A percentile compares a stretch with the other conserved stretches of the same genome.
Evolutionary conservation across 2,888 invertebrate species (phyloP).

Genomic region (Tenthredo distinguenda): DNA sequence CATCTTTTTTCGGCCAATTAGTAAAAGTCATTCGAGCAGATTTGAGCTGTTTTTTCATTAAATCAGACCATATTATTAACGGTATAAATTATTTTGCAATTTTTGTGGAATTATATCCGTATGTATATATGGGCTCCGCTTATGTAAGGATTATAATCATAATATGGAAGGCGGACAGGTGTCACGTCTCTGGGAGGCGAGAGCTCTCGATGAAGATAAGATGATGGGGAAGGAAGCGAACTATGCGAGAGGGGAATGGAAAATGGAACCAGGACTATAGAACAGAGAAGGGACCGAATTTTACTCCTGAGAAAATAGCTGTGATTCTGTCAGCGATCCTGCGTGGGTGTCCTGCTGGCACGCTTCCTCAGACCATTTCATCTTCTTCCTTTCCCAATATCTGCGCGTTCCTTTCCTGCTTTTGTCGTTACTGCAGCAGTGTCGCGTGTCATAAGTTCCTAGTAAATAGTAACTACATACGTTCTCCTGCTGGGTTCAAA

Average conservation of each 20-base stretch:
- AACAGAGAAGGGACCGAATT: not conserved
- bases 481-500: slow-evolving; percentile 6
- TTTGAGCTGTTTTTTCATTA: not conserved
- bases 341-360: slow-evolving; percentile 54
- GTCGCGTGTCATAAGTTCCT: slow-evolving; percentile 63
- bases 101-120: not conserved
- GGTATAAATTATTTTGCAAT: not conserved
- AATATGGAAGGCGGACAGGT: slow-evolving; percentile 30
- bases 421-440: slow-evolving; percentile 56
- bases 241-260: not conserved
- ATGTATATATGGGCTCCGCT: not conserved
- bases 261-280: not conserved
- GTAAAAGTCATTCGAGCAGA: not conserved
- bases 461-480: slow-evolving; percentile 14
- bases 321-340: slow-evolving; percentile 66
- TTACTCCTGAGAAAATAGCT: slow-evolving; percentile 61
- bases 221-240: slow-evolving; percentile 1
- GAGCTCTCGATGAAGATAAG: not conserved
- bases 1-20: not conserved
- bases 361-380: slow-evolving; percentile 44
- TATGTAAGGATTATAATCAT: not conserved
- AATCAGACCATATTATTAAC: not conserved
- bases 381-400: slow-evolving; percentile 10
- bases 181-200: not conserved
- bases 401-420: slow-evolving; percentile 22